phyloP scores from a whole-genome alignment of 2,888 invertebrate species.

The Lepidochrysops patricia region DNA sequence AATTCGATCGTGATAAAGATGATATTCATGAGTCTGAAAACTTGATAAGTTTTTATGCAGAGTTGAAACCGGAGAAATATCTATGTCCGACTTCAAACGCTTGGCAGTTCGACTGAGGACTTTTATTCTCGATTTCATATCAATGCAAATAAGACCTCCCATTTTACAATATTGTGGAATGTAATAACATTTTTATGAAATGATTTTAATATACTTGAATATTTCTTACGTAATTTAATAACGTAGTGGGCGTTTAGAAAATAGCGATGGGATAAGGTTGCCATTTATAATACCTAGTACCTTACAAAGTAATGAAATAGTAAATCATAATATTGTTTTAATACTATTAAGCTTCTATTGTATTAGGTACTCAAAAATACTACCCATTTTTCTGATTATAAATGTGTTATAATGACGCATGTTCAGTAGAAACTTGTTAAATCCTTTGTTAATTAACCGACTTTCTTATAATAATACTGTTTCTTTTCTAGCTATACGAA shows the following conservation, averaged over 20 bases:
- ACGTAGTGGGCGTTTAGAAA: too few relatives aligned
- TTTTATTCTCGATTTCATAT: constrained; percentile 8
- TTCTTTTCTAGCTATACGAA: too few relatives aligned
- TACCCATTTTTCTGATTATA: too few relatives aligned
- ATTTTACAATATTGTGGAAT: not conserved
- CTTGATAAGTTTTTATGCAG: not conserved
- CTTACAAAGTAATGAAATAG: too few relatives aligned
- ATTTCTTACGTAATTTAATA: not conserved
- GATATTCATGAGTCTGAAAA: not conserved
- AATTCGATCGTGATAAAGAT: not conserved
- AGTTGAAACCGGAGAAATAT: not conserved
- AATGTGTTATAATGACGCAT: too few relatives aligned
- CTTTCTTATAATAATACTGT: too few relatives aligned
- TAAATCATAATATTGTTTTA: too few relatives aligned
- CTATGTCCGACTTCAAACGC: constrained; percentile 2
- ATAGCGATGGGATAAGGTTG: too few relatives aligned
- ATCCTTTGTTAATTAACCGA: too few relatives aligned
- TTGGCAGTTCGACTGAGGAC: not conserved
- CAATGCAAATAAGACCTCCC: not conserved
- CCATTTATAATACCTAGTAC: too few relatives aligned
- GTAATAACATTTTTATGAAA: not conserved
- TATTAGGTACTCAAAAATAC: too few relatives aligned
- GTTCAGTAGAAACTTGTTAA: too few relatives aligned
- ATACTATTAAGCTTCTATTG: not conserved
- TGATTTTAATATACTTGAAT: not conserved